Base-by-base conservation (phyloP, 1,140 invertebrate species). In the Halesus radiatus region DNA sequence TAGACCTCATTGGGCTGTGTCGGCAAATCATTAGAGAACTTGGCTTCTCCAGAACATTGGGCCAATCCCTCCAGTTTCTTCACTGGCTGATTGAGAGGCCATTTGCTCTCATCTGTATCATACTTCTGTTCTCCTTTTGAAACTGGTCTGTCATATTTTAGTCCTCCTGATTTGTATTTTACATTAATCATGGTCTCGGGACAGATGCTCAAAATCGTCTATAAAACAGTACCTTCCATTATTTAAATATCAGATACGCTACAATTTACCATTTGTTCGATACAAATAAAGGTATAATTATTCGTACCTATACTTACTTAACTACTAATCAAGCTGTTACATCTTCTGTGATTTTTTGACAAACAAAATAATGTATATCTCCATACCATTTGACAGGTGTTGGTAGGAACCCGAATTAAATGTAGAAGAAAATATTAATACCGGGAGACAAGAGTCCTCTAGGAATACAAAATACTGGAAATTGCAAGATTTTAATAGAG, bases 11-110 rank as follows among this genome's bases (percentile, higher is more conserved):
- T 85, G 0, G 88, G 87, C 18, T 88, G 82, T 8, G 89, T 86
- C 16, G 91, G 89, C 45, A 94, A 86, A 83, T 95, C 94, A 83
- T 93, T 91, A 23, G 91, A 84, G 84, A 92, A 94, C 82, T 91
- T 86, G 45, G 92, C 92, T 85, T 94, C 92, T 45, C 93, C 93
- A 53, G 93, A 90, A 76, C 91, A 88, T 75, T 89, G 88, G 75
- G 91, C 87, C 53, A 92, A 84, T 0, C 92, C 91, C 85, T 95
- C 94, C 15, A 94, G 70, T 87, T 96, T 96, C 2, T 91, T 90
- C 54, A 95, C 84, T 0, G 94, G 93, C 86, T 96, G 89, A 84
- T 92, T 94, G n/a, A 95, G 84, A 10, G 95, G 95, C 92, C 93
- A 95, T 7, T 93, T 79, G 62, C 88, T 89, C 85, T 92, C 90